Percentiles rank a stretch among this genome's conserved stretches.
phyloP scores from a whole-genome alignment of 2,797 vertebrate species.

The Myripristis murdjan region DNA sequence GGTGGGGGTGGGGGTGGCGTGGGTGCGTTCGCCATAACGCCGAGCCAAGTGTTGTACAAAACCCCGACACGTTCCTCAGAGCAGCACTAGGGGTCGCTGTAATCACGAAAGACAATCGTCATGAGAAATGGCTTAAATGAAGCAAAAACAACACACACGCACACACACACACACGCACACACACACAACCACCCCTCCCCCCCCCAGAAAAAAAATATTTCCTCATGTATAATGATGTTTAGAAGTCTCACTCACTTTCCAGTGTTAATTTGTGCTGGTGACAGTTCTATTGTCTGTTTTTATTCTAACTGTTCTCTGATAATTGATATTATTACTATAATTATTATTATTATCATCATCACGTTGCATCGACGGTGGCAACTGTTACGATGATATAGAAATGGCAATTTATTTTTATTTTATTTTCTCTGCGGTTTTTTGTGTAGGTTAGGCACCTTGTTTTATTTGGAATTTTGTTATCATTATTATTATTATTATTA shows the following conservation, averaged over 20 bases:
- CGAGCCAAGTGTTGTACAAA: too few relatives aligned
- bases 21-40: too few relatives aligned
- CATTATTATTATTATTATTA: slow-evolving; percentile 81
- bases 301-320: slow-evolving; percentile 77
- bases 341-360: slow-evolving; percentile 74
- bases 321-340: slow-evolving; percentile 72
- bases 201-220: slow-evolving; percentile 58
- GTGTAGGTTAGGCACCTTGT: slow-evolving; percentile 84
- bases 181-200: slow-evolving; percentile 43
- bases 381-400: slow-evolving; percentile 83
- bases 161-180: slow-evolving; percentile 47
- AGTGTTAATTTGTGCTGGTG: slow-evolving; percentile 94
- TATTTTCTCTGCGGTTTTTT: slow-evolving; percentile 70
- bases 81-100: slow-evolving; percentile 71
- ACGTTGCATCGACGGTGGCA: slow-evolving; percentile 72
- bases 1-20: too few relatives aligned
- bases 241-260: slow-evolving; percentile 90
- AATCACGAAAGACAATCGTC: slow-evolving; percentile 90
- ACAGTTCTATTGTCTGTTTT: slow-evolving; percentile 90
- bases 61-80: slow-evolving; percentile 50
- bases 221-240: slow-evolving; percentile 89
- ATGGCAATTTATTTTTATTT: slow-evolving; percentile 74
- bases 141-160: too few relatives aligned
- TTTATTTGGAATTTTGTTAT: slow-evolving; percentile 82
- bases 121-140: slow-evolving; percentile 69